Conservation (phyloP, 2,113 vertebrate genomes). For the Brachypodius melanocephalos region DNA sequence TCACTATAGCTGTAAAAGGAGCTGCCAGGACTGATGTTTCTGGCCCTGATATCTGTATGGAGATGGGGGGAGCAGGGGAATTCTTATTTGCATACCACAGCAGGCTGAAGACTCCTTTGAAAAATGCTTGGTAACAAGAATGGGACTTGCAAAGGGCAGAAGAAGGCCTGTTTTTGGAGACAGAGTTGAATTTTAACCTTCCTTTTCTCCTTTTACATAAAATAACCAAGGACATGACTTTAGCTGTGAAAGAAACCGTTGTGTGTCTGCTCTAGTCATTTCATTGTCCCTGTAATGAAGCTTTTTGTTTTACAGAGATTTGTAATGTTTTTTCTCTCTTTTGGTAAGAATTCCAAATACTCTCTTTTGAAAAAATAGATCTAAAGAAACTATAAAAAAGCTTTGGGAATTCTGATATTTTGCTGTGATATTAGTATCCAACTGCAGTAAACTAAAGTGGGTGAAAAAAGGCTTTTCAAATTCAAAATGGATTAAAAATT, state of each 20-base stretch:
- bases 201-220: background rate
- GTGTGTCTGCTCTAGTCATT: background rate
- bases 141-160: background rate
- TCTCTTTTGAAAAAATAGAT: background rate
- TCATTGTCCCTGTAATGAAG: background rate
- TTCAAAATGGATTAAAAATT: background rate
- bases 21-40: background rate
- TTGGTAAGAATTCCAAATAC: background rate
- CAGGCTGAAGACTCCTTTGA: background rate
- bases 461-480: background rate
- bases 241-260: background rate
- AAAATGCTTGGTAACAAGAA: background rate
- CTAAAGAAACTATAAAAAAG: background rate
- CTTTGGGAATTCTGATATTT: background rate
- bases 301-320: background rate
- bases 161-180: background rate
- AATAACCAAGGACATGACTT: background rate
- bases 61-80: background rate
- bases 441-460: background rate
- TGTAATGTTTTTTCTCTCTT: background rate
- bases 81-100: background rate
- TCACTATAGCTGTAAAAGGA: rapidly evolving
- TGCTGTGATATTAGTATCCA: background rate
- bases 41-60: rapidly evolving
- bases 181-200: background rate